Conservation (phyloP, 2,113 vertebrate genomes). For the Thermophis baileyi region DNA sequence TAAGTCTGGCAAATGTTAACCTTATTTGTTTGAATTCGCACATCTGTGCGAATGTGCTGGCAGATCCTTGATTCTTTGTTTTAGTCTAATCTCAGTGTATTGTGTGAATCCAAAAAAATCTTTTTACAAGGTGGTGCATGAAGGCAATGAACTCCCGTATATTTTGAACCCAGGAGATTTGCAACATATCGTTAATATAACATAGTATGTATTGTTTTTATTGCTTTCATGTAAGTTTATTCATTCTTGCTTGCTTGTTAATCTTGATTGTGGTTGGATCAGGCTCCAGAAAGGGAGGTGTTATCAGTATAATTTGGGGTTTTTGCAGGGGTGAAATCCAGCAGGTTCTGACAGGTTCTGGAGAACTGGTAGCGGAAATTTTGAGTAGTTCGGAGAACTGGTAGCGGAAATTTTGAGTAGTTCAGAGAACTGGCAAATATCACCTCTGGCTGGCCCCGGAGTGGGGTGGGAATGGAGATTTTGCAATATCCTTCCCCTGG, state of each 20-base stretch:
- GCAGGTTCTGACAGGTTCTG: too few relatives aligned
- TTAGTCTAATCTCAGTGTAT: background rate
- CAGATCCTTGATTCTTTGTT: background rate
- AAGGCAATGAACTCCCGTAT: background rate
- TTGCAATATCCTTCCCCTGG: too few relatives aligned
- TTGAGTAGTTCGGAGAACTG: too few relatives aligned
- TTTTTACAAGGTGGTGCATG: background rate
- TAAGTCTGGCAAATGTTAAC: background rate
- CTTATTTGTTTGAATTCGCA: background rate
- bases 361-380: too few relatives aligned
- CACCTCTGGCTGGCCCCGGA: too few relatives aligned
- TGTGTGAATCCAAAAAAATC: background rate
- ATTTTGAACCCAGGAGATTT: background rate
- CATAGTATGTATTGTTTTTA: background rate
- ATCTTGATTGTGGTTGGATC: background rate
- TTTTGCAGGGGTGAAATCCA: too few relatives aligned
- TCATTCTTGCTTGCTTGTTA: background rate
- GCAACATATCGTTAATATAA: background rate
- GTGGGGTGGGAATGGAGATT: too few relatives aligned
- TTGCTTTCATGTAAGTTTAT: background rate
- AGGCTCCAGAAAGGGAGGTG: background rate
- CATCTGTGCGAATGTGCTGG: background rate
- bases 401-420: too few relatives aligned
- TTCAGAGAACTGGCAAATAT: too few relatives aligned
- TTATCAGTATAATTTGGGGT: background rate